Evolutionary conservation across 2,888 invertebrate genomes (phyloP), one percentile per base, ranked within the genome.

Genomic region (Bellardia bayeri): DNA sequence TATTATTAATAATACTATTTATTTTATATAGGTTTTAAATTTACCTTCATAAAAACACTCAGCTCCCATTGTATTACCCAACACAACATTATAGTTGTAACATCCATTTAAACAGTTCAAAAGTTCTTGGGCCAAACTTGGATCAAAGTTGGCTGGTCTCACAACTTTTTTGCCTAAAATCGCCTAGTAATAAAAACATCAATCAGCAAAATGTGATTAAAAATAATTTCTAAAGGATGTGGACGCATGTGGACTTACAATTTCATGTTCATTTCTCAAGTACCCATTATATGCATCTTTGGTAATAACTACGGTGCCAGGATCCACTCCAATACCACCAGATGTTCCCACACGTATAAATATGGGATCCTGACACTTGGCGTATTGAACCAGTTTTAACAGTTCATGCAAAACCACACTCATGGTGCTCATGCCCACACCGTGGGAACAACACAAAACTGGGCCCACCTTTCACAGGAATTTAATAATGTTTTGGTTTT

Each of bases 391-490:
- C 90, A 99, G 94, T 94, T 99, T 99, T 91, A 99, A 97, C 78
- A 98, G 95, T 94, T 99, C 99, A 92, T 99, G 98, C n/a, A 99
- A 95, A 75, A 99, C 95, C 88, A 99, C 98, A n/a, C 98, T 97
- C 88, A 99, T 96, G 0, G 99, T 99, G 0, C 99, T 98, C 85
- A 98, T 97, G 2, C 99, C 99, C 96, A 99, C 99, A 40, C 99
- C 99, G 92, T 99, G 99, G 51, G 93, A 94, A 13, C 91, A 92
- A 72, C 92, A 93, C 8, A 94, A 71, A 0, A 94, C 91, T 0
- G 92, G 92, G 0, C 94, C 94, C 54, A 93, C 91, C 92, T 92
- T 16, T 64, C 5, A 82, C 4, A 51, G 16, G 6, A 11, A 13
- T 14, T 66, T 40, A 37, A 37, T 13, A 13, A 45, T 45, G 33